Percentiles rank a stretch among this genome's conserved stretches.
These are phyloP conservation scores for Hemistola chrysoprasaria DNA, from an alignment of 2,888 invertebrate genomes.

Conservation along the genomic window DNA sequence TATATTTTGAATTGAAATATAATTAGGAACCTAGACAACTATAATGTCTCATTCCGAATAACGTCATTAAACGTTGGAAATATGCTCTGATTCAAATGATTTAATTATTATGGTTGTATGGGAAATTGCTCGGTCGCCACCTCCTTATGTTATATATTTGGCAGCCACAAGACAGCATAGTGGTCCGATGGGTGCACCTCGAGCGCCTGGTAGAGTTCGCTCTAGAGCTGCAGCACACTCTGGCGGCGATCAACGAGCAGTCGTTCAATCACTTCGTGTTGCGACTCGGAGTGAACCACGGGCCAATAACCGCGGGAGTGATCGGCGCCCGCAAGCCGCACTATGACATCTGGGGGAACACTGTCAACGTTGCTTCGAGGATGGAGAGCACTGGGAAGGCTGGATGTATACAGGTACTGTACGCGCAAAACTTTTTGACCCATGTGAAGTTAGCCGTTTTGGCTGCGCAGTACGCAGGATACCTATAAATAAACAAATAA, in stretches of 20 bases:
- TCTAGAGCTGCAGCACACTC: constrained; percentile 93
- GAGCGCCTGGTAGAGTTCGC: constrained; percentile 94
- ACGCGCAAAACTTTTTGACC: too few species aligned
- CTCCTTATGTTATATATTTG: too few species aligned
- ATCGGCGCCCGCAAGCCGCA: constrained; percentile 97
- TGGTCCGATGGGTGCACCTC: constrained; percentile 92
- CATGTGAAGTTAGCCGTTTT: too few species aligned
- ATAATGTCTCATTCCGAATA: too few species aligned
- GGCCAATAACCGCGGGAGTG: constrained; percentile 97
- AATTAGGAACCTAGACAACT: too few species aligned
- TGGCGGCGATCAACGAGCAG: constrained; percentile 96
- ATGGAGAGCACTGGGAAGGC: constrained; percentile 99
- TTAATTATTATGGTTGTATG: too few species aligned
- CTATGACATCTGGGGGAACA: constrained; percentile 98
- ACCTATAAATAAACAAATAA: too few species aligned
- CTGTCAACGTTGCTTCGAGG: constrained; percentile 97
- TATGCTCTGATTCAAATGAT: too few species aligned
- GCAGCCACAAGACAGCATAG: constrained; percentile 88
- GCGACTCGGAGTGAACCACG: constrained; percentile 97
- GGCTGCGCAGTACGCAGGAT: too few species aligned
- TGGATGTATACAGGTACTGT: constrained; percentile 92
- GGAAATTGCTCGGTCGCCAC: too few species aligned
- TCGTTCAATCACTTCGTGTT: constrained; percentile 97
- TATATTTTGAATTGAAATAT: too few species aligned
- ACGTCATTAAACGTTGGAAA: too few species aligned